Base-by-base conservation (phyloP, 2,797 vertebrate genomes). In the Rhinichthys osculus region DNA sequence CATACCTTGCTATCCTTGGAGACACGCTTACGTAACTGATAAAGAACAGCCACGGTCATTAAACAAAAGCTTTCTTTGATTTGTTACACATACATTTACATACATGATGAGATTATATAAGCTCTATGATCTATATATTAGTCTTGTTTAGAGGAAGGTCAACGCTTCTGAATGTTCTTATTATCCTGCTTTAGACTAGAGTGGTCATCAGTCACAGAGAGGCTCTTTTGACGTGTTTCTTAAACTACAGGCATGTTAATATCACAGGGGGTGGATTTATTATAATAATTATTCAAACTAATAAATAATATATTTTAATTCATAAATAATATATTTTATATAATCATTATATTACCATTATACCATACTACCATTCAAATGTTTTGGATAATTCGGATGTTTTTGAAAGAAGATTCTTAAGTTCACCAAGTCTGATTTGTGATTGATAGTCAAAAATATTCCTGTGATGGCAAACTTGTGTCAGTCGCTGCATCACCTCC, bases 21-120 rank as follows among this genome's bases (percentile, higher is more conserved):
- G 59, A 44, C 38, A 64, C 1, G 57, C 57, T 80, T 54, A 83
- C 7, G 17, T 78, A 83, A 38, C 27, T 70, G 47, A 69, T 84
- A 57, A 72, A 59, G 35, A 86, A 35, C 70, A 80, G 47, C 30
- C 54, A 62, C 10, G 14, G 50, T 57, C 44, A 27, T 84, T 57
- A 67, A 42, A 62, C 64, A 57, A 42, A 62, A 33, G 73, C 52
- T 38, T 6, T 57, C 82, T 78, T 67, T 47, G 35, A 71, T 76
- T 38, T 69, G 44, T 38, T 35, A 69, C 21, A 50, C 27, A 4
- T 30, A n/a, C 50, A 47, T 44, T 71, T 44, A 42, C 30, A 59
- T 84, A 52, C 0, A 6, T 11, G 8, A 54, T 52, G 30, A 71
- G 21, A n/a, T 82, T 71, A 5, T 35, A 19, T 44, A 64, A 23